These are phyloP conservation scores for Prunella strophiata DNA, from an alignment of 2,797 vertebrate species.

Conservation along the genomic window DNA sequence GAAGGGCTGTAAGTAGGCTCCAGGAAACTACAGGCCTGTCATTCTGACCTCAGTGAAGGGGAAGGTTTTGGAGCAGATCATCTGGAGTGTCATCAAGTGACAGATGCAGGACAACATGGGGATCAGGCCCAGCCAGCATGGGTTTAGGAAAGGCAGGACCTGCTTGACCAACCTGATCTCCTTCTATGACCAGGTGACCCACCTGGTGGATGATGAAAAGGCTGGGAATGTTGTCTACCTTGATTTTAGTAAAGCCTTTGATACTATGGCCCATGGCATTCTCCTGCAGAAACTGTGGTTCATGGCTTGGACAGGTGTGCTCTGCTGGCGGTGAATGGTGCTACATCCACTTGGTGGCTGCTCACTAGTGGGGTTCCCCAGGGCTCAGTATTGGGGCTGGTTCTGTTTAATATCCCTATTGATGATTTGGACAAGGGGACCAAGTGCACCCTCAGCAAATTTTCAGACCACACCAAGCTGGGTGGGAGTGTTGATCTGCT, in stretches of 20 bases:
- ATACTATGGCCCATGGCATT: not conserved
- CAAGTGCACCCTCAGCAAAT: not conserved
- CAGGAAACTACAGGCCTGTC: too few species aligned
- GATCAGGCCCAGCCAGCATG: too few species aligned
- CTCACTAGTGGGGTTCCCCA: not conserved
- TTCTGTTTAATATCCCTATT: not conserved
- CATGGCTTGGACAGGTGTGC: not conserved
- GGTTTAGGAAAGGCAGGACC: not conserved
- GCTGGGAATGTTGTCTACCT: not conserved
- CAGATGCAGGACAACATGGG: too few species aligned
- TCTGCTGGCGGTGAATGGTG: not conserved
- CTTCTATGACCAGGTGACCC: not conserved
- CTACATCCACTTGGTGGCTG: not conserved
- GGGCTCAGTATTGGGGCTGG: not conserved
- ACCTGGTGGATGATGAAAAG: not conserved
- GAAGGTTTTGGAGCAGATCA: too few species aligned
- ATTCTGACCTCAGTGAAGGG: too few species aligned
- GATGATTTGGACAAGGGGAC: not conserved
- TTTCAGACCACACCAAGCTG: not conserved
- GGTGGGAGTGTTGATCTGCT: too few species aligned
- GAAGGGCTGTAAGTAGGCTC: too few species aligned
- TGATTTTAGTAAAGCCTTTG: not conserved
- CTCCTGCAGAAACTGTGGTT: not conserved
- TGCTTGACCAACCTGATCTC: not conserved
- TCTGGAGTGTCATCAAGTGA: too few species aligned